A percentile compares a stretch with the other conserved stretches of the same genome.
Evolutionary conservation across 2,797 vertebrate species (phyloP).

Genomic region (Macrochelys suwanniensis): DNA sequence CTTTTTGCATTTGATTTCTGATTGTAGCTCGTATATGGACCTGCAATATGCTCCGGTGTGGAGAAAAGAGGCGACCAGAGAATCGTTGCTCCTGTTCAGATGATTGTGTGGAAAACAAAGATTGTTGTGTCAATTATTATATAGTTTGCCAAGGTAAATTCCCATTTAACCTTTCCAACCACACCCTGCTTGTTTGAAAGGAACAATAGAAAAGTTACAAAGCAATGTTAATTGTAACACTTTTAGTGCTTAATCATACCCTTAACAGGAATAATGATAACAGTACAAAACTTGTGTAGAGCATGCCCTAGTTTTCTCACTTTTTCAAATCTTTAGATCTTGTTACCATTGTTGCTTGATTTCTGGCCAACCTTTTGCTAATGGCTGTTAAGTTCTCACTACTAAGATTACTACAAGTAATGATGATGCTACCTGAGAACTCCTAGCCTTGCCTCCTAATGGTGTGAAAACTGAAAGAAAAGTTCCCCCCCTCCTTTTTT

Average conservation of each 20-base stretch:
- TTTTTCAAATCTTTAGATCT: not conserved
- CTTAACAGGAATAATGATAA: not conserved
- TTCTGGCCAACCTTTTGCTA: not conserved
- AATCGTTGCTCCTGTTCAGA: constrained; percentile 85
- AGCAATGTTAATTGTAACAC: not conserved
- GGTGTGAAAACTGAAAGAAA: not conserved
- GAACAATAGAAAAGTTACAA: not conserved
- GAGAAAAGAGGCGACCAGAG: constrained; percentile 81
- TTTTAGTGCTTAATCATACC: not conserved
- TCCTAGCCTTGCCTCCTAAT: not conserved
- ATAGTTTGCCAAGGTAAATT: constrained; percentile 81
- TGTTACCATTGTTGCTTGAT: not conserved
- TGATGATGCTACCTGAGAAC: not conserved
- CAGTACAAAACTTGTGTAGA: not conserved
- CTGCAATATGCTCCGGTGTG: constrained; percentile 85
- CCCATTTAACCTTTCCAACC: not conserved
- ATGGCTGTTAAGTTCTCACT: not conserved
- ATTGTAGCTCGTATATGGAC: constrained; percentile 82
- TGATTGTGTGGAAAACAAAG: constrained; percentile 79
- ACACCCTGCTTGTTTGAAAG: not conserved
- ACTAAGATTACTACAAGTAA: not conserved
- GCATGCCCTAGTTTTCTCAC: not conserved
- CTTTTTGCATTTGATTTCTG: not conserved
- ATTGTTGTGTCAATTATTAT: constrained; percentile 85
- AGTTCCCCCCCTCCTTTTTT: too few relatives aligned